Base-by-base conservation (phyloP, 2,113 vertebrate genomes). In the Talpa occidentalis region DNA sequence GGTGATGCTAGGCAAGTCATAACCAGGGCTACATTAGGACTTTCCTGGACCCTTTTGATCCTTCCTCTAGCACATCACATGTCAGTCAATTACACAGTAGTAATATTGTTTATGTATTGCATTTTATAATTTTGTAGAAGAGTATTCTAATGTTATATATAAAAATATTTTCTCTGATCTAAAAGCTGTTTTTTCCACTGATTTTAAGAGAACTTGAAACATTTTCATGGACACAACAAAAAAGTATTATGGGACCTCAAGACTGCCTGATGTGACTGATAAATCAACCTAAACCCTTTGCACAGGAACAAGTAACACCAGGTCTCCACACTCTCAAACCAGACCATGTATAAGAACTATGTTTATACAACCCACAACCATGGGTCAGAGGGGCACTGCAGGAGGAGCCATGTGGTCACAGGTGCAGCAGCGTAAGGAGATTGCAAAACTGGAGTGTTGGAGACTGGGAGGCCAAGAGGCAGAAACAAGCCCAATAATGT, bases 191-290 rank as follows among this genome's bases (percentile, higher is more conserved):
- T 66, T 88, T 28, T 35, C 14, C 47, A 85, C 12, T 56, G 22
- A 77, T 26, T 77, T 88, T 74, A n/a, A 76, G 81, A 76, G 12
- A 87, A 64, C 81, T 59, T n/a, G n/a, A 84, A 91, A 91, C 14
- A n/a, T 95, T 74, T 88, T 56, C 10, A 49, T 35, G 22, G n/a
- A 22, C 49, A 12, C 26, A 6, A 1, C 24, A 84, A 3, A 30
- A 28, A 89, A 89, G 16, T 10, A 67, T 35, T 30, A 24, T 0
- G 62, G 73, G 67, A 10, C 22, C 21, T 66, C 32, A 67, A 79
- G 21, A 26, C 15, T 52, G 5, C 15, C 12, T 40, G 24, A 21
- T 26, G 8, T 26, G 35, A 28, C 69, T 73, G 52, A 3, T 11
- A 32, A 82, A 19, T 52, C 49, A 67, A 19, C 14, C 60, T 72